These are phyloP conservation scores for Tetramorium alpestre DNA, from an alignment of 1,140 invertebrate genomes.

Conservation along the genomic window DNA sequence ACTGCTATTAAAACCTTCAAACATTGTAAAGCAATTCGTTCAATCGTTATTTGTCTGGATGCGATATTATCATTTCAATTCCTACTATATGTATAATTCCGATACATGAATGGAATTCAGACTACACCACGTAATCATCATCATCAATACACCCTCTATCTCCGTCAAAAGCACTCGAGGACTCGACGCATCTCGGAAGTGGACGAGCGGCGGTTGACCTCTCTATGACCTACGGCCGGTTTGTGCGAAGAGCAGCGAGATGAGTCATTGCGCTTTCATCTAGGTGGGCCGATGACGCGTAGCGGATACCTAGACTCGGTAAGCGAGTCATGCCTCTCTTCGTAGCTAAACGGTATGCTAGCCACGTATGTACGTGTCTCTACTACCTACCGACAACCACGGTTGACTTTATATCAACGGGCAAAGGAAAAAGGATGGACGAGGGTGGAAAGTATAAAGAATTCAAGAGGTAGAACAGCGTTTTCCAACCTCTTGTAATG, in stretches of 20 bases:
- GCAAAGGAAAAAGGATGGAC: slow-evolving; percentile 5
- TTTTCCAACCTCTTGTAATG: neutral
- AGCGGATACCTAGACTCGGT: slow-evolving; percentile 74
- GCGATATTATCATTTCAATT: slow-evolving; percentile 26
- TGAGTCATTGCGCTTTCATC: slow-evolving; percentile 77
- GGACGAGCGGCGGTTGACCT: slow-evolving; percentile 62
- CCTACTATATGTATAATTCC: neutral
- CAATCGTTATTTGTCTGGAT: neutral
- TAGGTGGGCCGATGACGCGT: slow-evolving; percentile 71
- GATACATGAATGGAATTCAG: slow-evolving; percentile 16
- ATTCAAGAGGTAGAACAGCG: slow-evolving; percentile 10
- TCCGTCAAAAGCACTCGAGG: slow-evolving; percentile 28
- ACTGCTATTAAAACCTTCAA: neutral
- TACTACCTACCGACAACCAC: slow-evolving; percentile 28
- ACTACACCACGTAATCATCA: slow-evolving; percentile 19
- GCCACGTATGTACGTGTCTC: slow-evolving; percentile 74
- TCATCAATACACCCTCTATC: slow-evolving; percentile 13
- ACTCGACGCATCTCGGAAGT: slow-evolving; percentile 39
- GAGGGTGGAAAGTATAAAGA: slow-evolving; percentile 10
- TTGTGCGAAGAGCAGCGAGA: slow-evolving; percentile 34
- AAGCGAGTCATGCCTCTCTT: slow-evolving; percentile 74
- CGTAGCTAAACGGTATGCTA: slow-evolving; percentile 75
- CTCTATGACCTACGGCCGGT: slow-evolving; percentile 60
- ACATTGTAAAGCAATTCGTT: neutral
- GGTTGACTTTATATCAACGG: neutral